phyloP scores from a whole-genome alignment of 1,140 invertebrate species.

The Apis laboriosa region DNA sequence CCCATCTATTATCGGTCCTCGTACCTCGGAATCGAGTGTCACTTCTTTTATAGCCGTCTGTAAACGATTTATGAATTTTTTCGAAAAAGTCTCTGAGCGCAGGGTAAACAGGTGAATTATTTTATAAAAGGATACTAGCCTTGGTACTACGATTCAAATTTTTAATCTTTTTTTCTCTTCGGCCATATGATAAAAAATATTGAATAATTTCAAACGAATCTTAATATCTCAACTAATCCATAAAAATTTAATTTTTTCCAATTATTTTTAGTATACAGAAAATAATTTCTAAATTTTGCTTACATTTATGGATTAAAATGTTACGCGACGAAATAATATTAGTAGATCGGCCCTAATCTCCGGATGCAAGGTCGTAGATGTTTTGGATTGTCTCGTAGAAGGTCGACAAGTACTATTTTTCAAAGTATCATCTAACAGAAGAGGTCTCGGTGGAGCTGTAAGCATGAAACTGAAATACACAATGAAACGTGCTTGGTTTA shows the following conservation, averaged over 20 bases:
- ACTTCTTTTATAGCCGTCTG: conserved; percentile 59
- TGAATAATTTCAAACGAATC: background rate
- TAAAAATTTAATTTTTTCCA: background rate
- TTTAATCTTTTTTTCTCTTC: background rate
- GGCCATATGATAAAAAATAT: too few relatives aligned
- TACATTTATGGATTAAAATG: background rate
- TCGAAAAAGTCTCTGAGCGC: conserved; percentile 77
- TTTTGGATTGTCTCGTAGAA: conserved; percentile 75
- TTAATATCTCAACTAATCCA: background rate
- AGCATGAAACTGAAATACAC: conserved; percentile 75
- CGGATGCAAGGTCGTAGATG: conserved; percentile 76
- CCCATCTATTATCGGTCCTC: conserved; percentile 6
- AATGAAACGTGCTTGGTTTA: conserved; percentile 77
- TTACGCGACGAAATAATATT: conserved; percentile 2
- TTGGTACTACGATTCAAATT: background rate
- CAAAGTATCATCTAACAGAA: conserved; percentile 57
- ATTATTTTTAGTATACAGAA: background rate
- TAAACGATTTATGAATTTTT: conserved; percentile 78
- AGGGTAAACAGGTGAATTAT: conserved; percentile 73
- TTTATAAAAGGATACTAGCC: background rate
- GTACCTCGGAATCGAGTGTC: conserved; percentile 28
- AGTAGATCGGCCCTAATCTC: conserved; percentile 72
- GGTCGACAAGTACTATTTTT: conserved; percentile 71
- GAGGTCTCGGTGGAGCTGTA: conserved; percentile 42
- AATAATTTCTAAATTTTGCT: background rate